phyloP scores from a whole-genome alignment of 2,113 vertebrate genomes.

The Heloderma charlesbogerti region DNA sequence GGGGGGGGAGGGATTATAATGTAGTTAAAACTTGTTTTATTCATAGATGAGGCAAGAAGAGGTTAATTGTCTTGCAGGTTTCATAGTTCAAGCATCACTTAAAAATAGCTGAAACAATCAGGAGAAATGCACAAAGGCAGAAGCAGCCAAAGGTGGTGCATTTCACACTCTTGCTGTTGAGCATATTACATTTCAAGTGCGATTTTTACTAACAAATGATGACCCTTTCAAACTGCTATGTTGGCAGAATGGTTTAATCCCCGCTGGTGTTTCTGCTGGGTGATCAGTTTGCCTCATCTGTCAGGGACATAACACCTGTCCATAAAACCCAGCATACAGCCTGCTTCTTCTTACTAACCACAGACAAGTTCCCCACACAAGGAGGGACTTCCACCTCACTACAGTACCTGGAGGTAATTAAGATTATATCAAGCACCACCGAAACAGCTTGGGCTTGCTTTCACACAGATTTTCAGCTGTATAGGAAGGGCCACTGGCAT shows the following conservation, averaged over 20 bases:
- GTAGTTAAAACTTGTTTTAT: neutral
- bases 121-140: neutral
- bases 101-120: accelerated
- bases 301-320: neutral
- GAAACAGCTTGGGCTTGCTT: neutral
- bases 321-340: neutral
- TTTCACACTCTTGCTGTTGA: neutral
- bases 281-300: conserved; percentile 16
- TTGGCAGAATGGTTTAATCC: neutral
- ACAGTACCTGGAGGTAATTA: neutral
- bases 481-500: neutral
- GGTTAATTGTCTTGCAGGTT: conserved; percentile 17
- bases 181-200: neutral
- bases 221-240: conserved; percentile 4
- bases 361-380: neutral
- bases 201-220: neutral
- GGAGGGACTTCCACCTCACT: neutral
- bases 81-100: conserved; percentile 2
- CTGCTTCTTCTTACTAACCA: neutral
- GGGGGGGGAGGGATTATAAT: neutral
- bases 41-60: neutral
- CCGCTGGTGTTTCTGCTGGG: neutral
- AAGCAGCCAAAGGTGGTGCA: neutral
- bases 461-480: neutral
- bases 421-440: neutral